Evolutionary conservation across 2,888 invertebrate genomes (phyloP).

Genomic region (Chalcosyrphus nemorum): DNA sequence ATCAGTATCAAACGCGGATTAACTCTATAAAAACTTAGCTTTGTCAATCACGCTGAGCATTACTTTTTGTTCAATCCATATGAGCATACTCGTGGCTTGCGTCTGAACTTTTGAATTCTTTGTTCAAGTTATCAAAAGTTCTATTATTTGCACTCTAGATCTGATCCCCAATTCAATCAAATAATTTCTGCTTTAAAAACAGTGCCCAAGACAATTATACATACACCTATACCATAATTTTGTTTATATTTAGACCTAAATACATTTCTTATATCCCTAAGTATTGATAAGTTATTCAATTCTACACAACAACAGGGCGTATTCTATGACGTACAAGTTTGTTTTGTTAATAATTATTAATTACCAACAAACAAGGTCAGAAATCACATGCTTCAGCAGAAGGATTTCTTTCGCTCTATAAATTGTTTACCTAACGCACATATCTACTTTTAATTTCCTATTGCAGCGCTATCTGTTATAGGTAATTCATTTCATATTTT

Average conservation of each 20-base stretch:
- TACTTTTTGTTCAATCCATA: too few relatives aligned
- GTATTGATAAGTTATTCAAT: not conserved
- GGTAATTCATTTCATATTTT: not conserved
- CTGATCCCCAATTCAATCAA: too few relatives aligned
- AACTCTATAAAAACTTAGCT: too few relatives aligned
- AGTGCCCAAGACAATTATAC: too few relatives aligned
- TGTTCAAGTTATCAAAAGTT: too few relatives aligned
- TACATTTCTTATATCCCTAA: not conserved
- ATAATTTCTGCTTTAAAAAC: too few relatives aligned
- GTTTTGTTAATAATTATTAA: not conserved
- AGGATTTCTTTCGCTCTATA: not conserved
- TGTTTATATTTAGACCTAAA: not conserved
- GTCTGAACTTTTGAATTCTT: too few relatives aligned
- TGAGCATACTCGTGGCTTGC: too few relatives aligned
- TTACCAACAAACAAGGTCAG: not conserved
- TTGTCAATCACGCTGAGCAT: too few relatives aligned
- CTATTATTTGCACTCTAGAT: too few relatives aligned
- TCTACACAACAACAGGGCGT: not conserved
- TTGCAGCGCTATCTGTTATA: not conserved
- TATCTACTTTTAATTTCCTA: not conserved
- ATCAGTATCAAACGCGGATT: too few relatives aligned
- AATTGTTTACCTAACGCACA: not conserved
- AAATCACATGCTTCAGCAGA: not conserved
- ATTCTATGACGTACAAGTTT: not conserved
- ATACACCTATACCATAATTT: not conserved